Base-by-base conservation (phyloP, 2,113 vertebrate species). In the Echinops telfairi region DNA sequence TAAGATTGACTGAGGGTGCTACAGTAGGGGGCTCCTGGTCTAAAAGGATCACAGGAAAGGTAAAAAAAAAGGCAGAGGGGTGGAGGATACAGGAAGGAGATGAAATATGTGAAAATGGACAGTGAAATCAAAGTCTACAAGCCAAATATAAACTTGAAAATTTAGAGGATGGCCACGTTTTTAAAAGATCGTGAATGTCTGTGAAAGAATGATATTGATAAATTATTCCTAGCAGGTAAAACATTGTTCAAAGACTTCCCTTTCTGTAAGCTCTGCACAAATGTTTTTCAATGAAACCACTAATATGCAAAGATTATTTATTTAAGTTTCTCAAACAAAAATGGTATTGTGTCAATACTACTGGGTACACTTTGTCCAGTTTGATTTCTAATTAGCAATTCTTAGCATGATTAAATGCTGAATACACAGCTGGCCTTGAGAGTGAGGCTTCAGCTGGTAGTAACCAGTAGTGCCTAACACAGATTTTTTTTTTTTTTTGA, bases 391-490 rank as follows among this genome's bases (percentile, higher is more conserved):
- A 98, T 98, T 97, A 98, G 97, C 95, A 97, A 97, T 98, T 98
- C 98, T 96, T 94, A 91, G 95, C 97, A 97, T 96, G 96, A 91
- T 91, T 95, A 53, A 89, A 94, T 97, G 97, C 97, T 95, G 95
- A 98, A 96, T 95, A 89, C 97, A 98, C 98, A 98, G 98, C 98
- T 98, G 98, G 96, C 97, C 92, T 93, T 84, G 86, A 88, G 95
- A 96, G 97, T 33, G 90, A 97, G 84, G 93, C 86, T 97, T 97
- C 97, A 98, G 98, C 98, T 98, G 98, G 98, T 97, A 97, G 97
- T 97, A 98, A 98, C 98, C 98, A 98, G 98, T 91, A 97, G 98
- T 97, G 97, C 98, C 98, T 98, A 98, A 98, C 98, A 98, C 98
- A 97, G 97, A 96, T 97, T 97, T 97, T 97, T 92, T 96, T 96